These are phyloP conservation scores for Thecophora atra DNA, from an alignment of 2,888 invertebrate species.

Conservation along the genomic window DNA sequence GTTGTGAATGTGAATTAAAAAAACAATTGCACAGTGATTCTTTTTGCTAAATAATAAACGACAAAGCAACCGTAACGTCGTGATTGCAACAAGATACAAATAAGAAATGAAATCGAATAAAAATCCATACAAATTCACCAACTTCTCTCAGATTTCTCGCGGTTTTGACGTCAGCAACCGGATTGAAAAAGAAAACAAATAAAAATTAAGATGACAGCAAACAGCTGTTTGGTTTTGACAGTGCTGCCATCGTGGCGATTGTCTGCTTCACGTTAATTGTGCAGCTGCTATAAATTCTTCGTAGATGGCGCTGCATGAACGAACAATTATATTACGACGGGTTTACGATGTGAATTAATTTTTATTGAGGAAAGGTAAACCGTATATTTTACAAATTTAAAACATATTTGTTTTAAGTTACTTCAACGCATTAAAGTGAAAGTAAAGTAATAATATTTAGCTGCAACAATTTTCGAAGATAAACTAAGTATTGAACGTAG, in stretches of 20 bases:
- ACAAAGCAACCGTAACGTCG: constrained; percentile 2
- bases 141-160: not conserved
- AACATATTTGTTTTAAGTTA: no score
- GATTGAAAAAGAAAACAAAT: not conserved
- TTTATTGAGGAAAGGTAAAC: no score
- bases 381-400: no score
- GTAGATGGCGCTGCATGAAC: not conserved
- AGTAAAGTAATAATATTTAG: no score
- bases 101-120: constrained; percentile 22
- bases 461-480: no score
- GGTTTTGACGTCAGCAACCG: constrained; percentile 16
- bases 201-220: constrained; percentile 19
- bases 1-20: constrained; percentile 3
- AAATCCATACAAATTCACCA: not conserved
- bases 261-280: not conserved
- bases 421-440: no score
- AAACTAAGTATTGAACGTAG: no score
- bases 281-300: not conserved
- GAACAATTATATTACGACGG: no score
- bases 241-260: not conserved
- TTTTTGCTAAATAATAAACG: not conserved
- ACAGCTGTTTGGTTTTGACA: constrained; percentile 4
- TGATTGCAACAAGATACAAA: constrained; percentile 16
- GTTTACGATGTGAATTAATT: no score
- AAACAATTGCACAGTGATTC: constrained; percentile 26